Conservation (phyloP, 2,888 invertebrate species). For the Dicyrtoma fusca region DNA sequence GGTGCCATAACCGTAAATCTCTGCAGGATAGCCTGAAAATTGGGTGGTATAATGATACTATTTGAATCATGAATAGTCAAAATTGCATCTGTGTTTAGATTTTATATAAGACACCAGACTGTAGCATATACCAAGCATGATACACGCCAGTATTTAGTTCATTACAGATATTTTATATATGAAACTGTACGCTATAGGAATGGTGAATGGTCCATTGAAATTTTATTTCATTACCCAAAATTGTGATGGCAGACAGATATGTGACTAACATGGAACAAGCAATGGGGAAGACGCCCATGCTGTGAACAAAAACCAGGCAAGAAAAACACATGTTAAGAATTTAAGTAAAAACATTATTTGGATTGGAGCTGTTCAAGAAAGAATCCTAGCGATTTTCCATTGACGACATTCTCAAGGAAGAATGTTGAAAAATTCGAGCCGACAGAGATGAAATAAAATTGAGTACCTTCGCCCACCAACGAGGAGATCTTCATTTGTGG, state of each 20-base stretch:
- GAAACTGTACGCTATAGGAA: too few relatives aligned
- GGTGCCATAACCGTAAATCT: conserved; percentile 47
- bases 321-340: conserved; percentile 13
- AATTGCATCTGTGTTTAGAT: too few relatives aligned
- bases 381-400: conserved; percentile 3
- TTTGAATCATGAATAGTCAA: neutral
- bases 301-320: conserved; percentile 3
- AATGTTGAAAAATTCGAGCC: too few relatives aligned
- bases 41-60: neutral
- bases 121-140: too few relatives aligned
- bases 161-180: too few relatives aligned
- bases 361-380: neutral
- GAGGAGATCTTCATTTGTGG: conserved; percentile 53
- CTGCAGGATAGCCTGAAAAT: conserved; percentile 47
- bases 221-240: conserved; percentile 48
- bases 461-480: conserved; percentile 47
- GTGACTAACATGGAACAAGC: conserved; percentile 54
- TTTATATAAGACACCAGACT: too few relatives aligned
- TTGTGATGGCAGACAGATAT: conserved; percentile 54
- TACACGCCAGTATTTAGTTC: too few relatives aligned
- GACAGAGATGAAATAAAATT: too few relatives aligned
- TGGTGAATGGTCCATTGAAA: too few relatives aligned
- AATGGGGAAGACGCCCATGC: conserved; percentile 53
- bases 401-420: too few relatives aligned
- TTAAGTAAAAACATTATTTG: neutral